Evolutionary conservation across 2,888 invertebrate species (phyloP).

Genomic region (Crematogaster levior): DNA sequence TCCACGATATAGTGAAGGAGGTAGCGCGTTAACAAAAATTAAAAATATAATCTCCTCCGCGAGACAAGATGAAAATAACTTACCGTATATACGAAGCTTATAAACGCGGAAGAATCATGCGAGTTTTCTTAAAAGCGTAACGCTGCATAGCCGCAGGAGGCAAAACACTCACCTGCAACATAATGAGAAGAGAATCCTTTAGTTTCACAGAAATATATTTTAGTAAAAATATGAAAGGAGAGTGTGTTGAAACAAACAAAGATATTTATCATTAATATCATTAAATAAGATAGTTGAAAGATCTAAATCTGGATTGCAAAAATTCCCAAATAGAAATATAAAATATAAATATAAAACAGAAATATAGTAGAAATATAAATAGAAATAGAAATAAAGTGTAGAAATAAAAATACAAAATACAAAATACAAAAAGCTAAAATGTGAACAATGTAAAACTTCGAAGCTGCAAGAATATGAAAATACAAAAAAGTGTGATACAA

Average conservation of each 20-base stretch:
- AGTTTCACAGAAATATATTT: conserved; percentile 16
- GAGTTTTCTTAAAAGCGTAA: conserved; percentile 34
- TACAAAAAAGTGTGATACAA: not conserved
- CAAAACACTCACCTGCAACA: conserved; percentile 45
- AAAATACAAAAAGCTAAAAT: not conserved
- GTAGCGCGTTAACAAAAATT: conserved; percentile 40
- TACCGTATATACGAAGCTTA: conserved; percentile 41
- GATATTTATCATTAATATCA: not conserved
- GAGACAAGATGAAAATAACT: conserved; percentile 37
- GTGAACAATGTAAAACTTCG: not conserved
- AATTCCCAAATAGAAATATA: not conserved
- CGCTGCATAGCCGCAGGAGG: conserved; percentile 30
- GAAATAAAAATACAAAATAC: no score
- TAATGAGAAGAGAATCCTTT: conserved; percentile 21
- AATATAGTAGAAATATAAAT: no score
- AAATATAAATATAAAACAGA: no score
- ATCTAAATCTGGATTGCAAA: not conserved
- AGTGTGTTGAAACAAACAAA: not conserved
- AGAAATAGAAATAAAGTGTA: no score
- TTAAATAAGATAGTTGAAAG: not conserved
- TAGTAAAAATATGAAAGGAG: not conserved
- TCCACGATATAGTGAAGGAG: not conserved
- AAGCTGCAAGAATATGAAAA: not conserved
- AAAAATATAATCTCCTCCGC: conserved; percentile 36
- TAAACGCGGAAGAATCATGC: conserved; percentile 29